phyloP scores from a whole-genome alignment of 2,113 vertebrate genomes.

The Tenebrosternarchus preto region DNA sequence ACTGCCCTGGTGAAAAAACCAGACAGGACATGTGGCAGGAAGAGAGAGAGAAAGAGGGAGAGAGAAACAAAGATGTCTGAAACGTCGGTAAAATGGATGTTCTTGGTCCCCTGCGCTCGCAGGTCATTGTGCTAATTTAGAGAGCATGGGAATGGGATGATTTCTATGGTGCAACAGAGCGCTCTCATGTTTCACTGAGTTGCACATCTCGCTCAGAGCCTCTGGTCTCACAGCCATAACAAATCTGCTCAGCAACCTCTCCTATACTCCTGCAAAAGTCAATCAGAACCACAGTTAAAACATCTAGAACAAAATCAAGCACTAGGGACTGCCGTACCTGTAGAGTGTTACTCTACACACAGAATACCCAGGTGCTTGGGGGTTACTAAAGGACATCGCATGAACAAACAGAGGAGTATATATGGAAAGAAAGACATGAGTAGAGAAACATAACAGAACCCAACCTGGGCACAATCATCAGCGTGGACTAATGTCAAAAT shows the following conservation, averaged over 20 bases:
- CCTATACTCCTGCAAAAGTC: slow-evolving; percentile 27
- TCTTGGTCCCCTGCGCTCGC: slow-evolving; percentile 41
- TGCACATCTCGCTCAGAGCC: neutral
- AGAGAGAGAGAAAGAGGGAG: slow-evolving; percentile 39
- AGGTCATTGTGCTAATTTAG: slow-evolving; percentile 48
- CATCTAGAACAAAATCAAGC: neutral
- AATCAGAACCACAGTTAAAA: no score
- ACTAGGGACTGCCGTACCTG: neutral
- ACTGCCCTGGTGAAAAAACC: slow-evolving; percentile 23
- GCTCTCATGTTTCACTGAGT: slow-evolving; percentile 43
- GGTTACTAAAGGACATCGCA: no score
- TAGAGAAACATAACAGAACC: no score
- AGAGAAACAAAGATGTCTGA: slow-evolving; percentile 18
- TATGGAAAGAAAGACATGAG: no score
- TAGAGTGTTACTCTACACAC: neutral
- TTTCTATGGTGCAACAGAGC: slow-evolving; percentile 44
- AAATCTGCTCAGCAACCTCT: slow-evolving; percentile 32
- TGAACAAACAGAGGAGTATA: no score
- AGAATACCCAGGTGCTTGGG: no score
- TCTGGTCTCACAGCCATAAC: slow-evolving; percentile 9
- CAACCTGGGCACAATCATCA: no score
- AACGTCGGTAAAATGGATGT: slow-evolving; percentile 42
- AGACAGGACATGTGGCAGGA: neutral
- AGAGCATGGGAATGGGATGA: slow-evolving; percentile 41
- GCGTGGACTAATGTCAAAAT: no score